Evolutionary conservation across 1,140 invertebrate genomes (phyloP).

Genomic region (Leptinotarsa lineolata): DNA sequence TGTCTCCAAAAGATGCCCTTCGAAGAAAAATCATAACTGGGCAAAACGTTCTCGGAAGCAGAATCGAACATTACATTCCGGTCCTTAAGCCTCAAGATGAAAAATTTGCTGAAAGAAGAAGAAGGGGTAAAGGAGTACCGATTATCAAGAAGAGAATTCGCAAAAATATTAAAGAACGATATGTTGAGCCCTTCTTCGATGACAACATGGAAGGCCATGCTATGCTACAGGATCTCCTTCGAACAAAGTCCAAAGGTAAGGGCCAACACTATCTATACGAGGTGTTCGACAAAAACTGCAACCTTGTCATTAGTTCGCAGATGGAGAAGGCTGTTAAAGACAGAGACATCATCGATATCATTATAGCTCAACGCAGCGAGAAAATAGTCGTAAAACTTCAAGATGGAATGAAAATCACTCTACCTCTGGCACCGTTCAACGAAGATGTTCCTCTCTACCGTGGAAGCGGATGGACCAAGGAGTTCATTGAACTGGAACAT

Average conservation of each 20-base stretch:
- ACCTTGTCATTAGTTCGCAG: conserved; percentile 72
- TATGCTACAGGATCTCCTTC: conserved; percentile 63
- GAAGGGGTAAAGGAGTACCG: conserved; percentile 56
- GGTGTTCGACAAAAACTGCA: conserved; percentile 70
- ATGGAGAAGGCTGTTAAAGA: conserved; percentile 76
- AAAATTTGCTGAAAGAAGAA: conserved; percentile 55
- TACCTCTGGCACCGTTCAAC: conserved; percentile 69
- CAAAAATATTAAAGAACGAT: conserved; percentile 65
- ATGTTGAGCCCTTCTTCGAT: conserved; percentile 69
- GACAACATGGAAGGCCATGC: conserved; percentile 67
- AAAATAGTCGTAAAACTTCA: conserved; percentile 72
- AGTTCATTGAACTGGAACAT: conserved; percentile 66
- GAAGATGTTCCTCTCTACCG: conserved; percentile 64
- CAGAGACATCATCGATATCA: conserved; percentile 75
- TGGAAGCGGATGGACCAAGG: conserved; percentile 65
- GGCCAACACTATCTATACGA: conserved; percentile 61
- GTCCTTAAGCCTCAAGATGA: conserved; percentile 59
- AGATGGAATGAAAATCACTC: conserved; percentile 69
- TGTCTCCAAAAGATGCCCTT: conserved; percentile 79
- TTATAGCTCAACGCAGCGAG: conserved; percentile 74
- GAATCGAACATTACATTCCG: conserved; percentile 72
- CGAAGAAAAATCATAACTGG: conserved; percentile 56
- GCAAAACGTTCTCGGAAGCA: conserved; percentile 56
- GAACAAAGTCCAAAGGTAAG: conserved; percentile 46
- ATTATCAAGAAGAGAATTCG: conserved; percentile 67